Base-by-base conservation (phyloP, 2,888 invertebrate species). In the Philopedon plagiatum region DNA sequence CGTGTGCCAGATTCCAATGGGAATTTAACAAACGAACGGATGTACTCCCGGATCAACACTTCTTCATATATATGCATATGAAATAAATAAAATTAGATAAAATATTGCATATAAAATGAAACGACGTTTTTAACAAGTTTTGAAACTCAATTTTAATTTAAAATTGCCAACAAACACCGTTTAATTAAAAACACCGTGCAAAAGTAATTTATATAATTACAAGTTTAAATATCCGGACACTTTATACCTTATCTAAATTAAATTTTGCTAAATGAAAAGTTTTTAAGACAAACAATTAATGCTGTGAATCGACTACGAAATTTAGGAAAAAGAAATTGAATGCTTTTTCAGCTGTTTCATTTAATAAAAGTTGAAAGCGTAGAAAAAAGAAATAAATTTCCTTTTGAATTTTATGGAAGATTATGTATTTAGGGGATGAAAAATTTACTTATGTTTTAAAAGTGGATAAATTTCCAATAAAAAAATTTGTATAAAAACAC, bases 171-270 rank as follows among this genome's bases (percentile, higher is more conserved):
- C 23, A 46, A 46, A 46, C 46, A 46, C 18, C 46, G 11, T 46
- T 46, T 46, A 46, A 46, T 46, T 46, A 46, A 46, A 46, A 57
- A 57, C 34, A 37, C 19, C 37, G 57, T 37, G 57, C 37, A 39
- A 57, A 21, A 56, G 56, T 34, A 56, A 56, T 56, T 56, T 29
- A 29, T 56, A 56, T 56, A 56, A 56, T 56, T 56, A 46, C 21
- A 46, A 46, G 46, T 46, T 46, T 46, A 46, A 46, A 46, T 46
- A 46, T 46, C 21, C 23, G 1, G 46, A 46, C 46, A 46, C 23
- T 46, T 46, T 46, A 23, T 46, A 46, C 46, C 46, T 46, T 46
- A 46, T 46, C 46, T 56, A 34, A 56, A 34, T 34, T 32, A 56
- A 56, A 56, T 56, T 49, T 56, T 34, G 29, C 9, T 56, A 32